Evolutionary conservation across 2,888 invertebrate genomes (phyloP).

Genomic region (Aleiodes testaceus): DNA sequence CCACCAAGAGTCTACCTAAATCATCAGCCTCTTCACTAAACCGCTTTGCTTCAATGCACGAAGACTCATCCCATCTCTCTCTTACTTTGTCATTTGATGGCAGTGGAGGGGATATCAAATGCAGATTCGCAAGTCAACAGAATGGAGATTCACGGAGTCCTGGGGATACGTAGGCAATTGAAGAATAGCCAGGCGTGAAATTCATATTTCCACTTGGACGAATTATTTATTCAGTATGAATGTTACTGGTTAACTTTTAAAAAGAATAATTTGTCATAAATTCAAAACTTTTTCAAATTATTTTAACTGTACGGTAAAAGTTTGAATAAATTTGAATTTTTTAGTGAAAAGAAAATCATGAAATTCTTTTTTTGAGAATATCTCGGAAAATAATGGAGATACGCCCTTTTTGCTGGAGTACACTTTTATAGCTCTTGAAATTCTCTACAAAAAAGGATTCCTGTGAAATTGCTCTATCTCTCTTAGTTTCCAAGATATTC

Average conservation of each 20-base stretch:
- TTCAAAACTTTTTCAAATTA: background rate
- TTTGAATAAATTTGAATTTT: background rate
- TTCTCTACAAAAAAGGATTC: too few relatives aligned
- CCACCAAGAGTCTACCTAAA: slow-evolving; percentile 45
- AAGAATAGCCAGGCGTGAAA: slow-evolving; percentile 54
- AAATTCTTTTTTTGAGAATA: too few relatives aligned
- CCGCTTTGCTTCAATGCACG: slow-evolving; percentile 42
- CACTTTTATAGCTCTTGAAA: too few relatives aligned
- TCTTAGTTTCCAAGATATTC: too few relatives aligned
- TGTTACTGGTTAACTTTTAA: background rate
- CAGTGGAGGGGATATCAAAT: slow-evolving; percentile 53
- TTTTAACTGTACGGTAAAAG: background rate
- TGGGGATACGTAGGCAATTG: slow-evolving; percentile 46
- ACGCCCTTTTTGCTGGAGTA: too few relatives aligned
- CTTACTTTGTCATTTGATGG: background rate
- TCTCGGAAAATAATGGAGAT: too few relatives aligned
- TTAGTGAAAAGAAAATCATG: too few relatives aligned
- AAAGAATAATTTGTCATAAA: slow-evolving; percentile 28
- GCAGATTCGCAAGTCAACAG: slow-evolving; percentile 58
- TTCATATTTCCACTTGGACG: slow-evolving; percentile 51
- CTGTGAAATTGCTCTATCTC: too few relatives aligned
- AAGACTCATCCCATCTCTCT: slow-evolving; percentile 12
- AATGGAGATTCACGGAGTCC: slow-evolving; percentile 53
- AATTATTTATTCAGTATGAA: slow-evolving; percentile 34
- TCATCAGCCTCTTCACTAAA: slow-evolving; percentile 46